Percentiles rank a stretch among this genome's conserved stretches.
phyloP scores from a whole-genome alignment of 2,888 invertebrate genomes.

The Pristionchus maxplancki region DNA sequence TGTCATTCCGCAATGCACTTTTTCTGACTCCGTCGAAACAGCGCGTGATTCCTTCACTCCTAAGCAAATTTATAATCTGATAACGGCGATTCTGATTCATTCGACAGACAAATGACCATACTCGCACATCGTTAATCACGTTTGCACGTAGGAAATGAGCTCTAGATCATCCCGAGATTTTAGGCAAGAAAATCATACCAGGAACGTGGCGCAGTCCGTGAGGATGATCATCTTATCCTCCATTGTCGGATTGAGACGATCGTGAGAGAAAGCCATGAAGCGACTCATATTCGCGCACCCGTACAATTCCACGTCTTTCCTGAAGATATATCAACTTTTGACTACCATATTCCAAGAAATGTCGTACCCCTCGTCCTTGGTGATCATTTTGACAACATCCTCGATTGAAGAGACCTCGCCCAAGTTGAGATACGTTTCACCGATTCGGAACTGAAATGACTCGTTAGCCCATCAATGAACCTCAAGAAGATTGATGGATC shows the following conservation, averaged over 20 bases:
- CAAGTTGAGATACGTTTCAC: conserved; percentile 24
- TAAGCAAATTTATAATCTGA: too few relatives aligned
- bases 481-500: too few relatives aligned
- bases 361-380: conserved; percentile 35
- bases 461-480: too few relatives aligned
- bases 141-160: too few relatives aligned
- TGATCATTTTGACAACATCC: not conserved
- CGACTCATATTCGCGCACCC: conserved; percentile 28
- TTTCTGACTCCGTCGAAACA: too few relatives aligned
- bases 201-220: conserved; percentile 46
- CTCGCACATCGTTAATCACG: too few relatives aligned
- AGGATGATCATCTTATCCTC: conserved; percentile 51
- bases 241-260: not conserved
- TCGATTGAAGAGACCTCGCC: not conserved
- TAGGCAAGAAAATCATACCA: too few relatives aligned
- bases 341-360: not conserved
- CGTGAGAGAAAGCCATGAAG: conserved; percentile 32
- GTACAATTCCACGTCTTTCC: not conserved
- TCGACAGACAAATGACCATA: too few relatives aligned
- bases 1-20: too few relatives aligned
- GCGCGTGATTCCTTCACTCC: too few relatives aligned
- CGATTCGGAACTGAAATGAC: conserved; percentile 48
- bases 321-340: not conserved
- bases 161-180: too few relatives aligned
- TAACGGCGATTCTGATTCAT: too few relatives aligned